Conservation (phyloP, 2,113 vertebrate genomes). For the Nothocercus nigrocapillus region DNA sequence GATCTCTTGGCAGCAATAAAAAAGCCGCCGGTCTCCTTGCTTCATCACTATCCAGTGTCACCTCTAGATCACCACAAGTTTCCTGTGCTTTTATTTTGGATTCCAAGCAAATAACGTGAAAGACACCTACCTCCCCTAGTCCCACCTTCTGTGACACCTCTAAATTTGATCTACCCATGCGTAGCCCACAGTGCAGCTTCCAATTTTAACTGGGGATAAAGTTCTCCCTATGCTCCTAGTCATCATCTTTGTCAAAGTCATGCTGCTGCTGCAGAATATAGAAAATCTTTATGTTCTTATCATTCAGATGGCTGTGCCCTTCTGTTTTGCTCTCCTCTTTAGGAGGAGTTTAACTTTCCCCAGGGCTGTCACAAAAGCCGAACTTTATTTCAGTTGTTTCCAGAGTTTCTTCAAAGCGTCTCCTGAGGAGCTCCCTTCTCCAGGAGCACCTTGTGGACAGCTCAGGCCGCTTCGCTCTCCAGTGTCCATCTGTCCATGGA, state of each 20-base stretch:
- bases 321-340: not conserved
- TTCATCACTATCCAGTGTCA: not conserved
- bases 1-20: constrained; percentile 63
- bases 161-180: not conserved
- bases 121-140: not conserved
- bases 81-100: not conserved
- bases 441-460: not conserved
- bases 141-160: not conserved
- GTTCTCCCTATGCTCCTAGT: not conserved
- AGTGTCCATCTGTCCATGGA: not conserved
- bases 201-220: not conserved
- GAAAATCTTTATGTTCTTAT: not conserved
- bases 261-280: not conserved
- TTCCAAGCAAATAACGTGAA: not conserved
- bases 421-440: not conserved
- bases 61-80: not conserved
- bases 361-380: not conserved
- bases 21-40: constrained; percentile 32
- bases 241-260: not conserved
- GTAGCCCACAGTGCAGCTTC: not conserved
- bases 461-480: not conserved
- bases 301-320: not conserved
- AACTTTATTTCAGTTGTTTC: not conserved
- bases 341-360: not conserved
- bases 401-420: not conserved